These are phyloP conservation scores for Acleris literana DNA, from an alignment of 2,888 invertebrate species.

Conservation along the genomic window DNA sequence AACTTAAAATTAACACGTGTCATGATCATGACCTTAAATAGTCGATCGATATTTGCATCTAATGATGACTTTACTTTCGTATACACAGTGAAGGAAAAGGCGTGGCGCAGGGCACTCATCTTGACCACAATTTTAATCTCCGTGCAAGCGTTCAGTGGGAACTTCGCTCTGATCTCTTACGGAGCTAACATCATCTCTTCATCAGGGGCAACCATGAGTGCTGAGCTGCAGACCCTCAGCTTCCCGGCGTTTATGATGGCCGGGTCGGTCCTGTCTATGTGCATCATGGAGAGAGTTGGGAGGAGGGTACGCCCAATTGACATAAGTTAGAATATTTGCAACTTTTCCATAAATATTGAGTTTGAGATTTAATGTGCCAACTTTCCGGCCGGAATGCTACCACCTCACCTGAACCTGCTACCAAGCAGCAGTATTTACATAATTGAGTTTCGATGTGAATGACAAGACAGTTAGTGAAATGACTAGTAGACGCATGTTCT, in stretches of 20 bases:
- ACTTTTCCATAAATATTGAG: too few species aligned
- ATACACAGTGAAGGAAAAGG: slow-evolving; percentile 18
- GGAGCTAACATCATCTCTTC: slow-evolving; percentile 58
- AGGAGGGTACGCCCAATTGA: slow-evolving; percentile 56
- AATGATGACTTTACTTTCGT: background rate
- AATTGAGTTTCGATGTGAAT: too few species aligned
- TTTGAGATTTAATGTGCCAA: too few species aligned
- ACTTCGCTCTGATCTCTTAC: slow-evolving; percentile 58
- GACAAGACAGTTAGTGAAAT: too few species aligned
- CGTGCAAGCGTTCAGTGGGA: slow-evolving; percentile 55
- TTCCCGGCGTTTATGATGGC: slow-evolving; percentile 66
- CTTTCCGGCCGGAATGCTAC: too few species aligned
- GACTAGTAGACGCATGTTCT: too few species aligned
- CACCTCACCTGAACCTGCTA: too few species aligned
- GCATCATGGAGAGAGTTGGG: slow-evolving; percentile 62
- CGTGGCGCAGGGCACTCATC: slow-evolving; percentile 18
- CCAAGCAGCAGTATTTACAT: too few species aligned
- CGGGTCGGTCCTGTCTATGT: slow-evolving; percentile 59
- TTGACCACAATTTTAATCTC: slow-evolving; percentile 31
- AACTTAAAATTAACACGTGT: too few species aligned
- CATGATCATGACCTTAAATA: background rate
- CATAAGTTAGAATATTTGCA: background rate
- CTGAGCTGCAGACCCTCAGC: slow-evolving; percentile 63
- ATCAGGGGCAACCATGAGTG: slow-evolving; percentile 59
- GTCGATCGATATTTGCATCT: too few species aligned